phyloP scores from a whole-genome alignment of 1,140 invertebrate genomes.

The Cydia splendana region DNA sequence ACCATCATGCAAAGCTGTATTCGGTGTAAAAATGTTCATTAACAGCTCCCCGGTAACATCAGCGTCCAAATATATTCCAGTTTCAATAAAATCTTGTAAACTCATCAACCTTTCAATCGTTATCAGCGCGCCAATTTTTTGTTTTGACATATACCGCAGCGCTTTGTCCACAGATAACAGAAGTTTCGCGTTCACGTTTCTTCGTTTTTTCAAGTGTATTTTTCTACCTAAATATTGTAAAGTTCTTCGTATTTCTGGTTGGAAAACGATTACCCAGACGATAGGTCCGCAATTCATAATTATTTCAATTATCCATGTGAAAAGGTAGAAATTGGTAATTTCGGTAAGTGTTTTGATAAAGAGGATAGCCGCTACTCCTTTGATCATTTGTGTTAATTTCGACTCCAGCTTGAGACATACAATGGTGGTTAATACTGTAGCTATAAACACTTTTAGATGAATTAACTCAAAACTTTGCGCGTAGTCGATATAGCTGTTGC shows the following conservation, averaged over 20 bases:
- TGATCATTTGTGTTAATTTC: slow-evolving; percentile 18
- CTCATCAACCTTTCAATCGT: slow-evolving; percentile 13
- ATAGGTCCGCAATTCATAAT: background rate
- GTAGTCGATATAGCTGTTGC: background rate
- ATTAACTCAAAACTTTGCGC: background rate
- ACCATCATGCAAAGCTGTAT: slow-evolving; percentile 29
- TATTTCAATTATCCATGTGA: background rate
- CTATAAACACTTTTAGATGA: background rate
- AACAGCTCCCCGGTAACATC: slow-evolving; percentile 29
- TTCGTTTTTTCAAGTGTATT: background rate
- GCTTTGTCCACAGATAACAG: slow-evolving; percentile 18
- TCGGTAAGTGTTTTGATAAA: background rate
- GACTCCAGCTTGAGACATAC: background rate
- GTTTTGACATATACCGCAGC: slow-evolving; percentile 8
- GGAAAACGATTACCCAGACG: background rate
- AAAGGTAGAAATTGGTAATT: background rate
- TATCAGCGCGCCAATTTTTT: slow-evolving; percentile 32
- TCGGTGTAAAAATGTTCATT: slow-evolving; percentile 33
- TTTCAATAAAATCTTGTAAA: slow-evolving; percentile 23
- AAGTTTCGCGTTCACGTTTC: slow-evolving; percentile 4
- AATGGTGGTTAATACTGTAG: background rate
- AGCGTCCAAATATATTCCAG: slow-evolving; percentile 6
- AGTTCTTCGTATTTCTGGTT: slow-evolving; percentile 1
- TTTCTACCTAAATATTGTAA: slow-evolving; percentile 8
- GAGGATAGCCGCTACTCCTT: background rate